Evolutionary conservation across 2,888 invertebrate species (phyloP).

Genomic region (Pristionchus japonicus): DNA sequence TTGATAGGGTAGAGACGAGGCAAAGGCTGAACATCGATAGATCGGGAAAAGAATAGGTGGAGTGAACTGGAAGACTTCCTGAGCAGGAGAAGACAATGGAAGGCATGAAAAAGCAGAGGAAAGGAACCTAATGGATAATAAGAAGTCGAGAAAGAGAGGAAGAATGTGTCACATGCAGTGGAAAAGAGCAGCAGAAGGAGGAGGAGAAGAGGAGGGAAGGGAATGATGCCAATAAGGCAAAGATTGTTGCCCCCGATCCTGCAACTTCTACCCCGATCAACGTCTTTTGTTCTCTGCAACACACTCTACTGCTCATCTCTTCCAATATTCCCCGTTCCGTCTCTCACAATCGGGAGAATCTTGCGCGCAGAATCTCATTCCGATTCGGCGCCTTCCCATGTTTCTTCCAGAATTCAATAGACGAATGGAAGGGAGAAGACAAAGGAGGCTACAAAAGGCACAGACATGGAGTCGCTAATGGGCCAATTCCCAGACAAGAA

Average conservation of each 20-base stretch:
- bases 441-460: not conserved
- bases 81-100: not conserved
- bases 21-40: too few species aligned
- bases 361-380: not conserved
- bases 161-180: conserved; percentile 28
- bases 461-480: not conserved
- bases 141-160: not conserved
- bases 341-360: not conserved
- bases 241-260: not conserved
- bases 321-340: not conserved
- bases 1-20: too few species aligned
- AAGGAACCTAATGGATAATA: conserved; percentile 8
- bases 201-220: not conserved
- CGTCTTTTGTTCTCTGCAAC: not conserved
- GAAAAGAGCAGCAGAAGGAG: not conserved
- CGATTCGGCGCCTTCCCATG: not conserved
- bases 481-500: not conserved
- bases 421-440: not conserved
- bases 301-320: too few species aligned
- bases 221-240: not conserved
- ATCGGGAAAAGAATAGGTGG: not conserved
- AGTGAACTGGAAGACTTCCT: not conserved
- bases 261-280: not conserved
- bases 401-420: conserved; percentile 17
- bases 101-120: not conserved